These are phyloP conservation scores for Anoura caudifer DNA, from an alignment of 2,113 vertebrate species.

Conservation along the genomic window DNA sequence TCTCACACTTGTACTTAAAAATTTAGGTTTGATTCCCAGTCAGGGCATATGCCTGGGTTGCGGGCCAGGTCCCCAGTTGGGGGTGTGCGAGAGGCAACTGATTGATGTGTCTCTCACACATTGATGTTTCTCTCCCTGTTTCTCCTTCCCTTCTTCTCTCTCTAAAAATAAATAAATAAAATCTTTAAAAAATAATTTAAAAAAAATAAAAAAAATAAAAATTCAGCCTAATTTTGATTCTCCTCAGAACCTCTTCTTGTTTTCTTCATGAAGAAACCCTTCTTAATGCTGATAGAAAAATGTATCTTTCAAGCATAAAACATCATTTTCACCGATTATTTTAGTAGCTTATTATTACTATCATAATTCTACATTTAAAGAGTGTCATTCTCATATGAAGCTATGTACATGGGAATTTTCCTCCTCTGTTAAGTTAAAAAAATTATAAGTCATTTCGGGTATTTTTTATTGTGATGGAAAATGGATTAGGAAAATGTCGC, in stretches of 20 bases:
- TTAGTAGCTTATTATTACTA: conserved; percentile 35
- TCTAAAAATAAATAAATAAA: too few relatives aligned
- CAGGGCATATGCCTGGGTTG: too few relatives aligned
- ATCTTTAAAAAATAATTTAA: too few relatives aligned
- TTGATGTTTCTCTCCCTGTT: too few relatives aligned
- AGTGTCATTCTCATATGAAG: background rate
- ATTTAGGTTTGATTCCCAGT: background rate
- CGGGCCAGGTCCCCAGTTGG: too few relatives aligned
- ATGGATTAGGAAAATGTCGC: conserved; percentile 39
- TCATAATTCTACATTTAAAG: conserved; percentile 32
- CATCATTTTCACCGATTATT: conserved; percentile 23
- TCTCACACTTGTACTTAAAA: background rate
- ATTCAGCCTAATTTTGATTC: background rate
- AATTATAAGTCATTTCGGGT: conserved; percentile 38
- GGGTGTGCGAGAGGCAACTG: too few relatives aligned
- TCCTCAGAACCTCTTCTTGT: background rate
- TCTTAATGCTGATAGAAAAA: conserved; percentile 15
- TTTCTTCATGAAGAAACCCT: background rate
- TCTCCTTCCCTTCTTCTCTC: too few relatives aligned
- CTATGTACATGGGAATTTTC: conserved; percentile 21
- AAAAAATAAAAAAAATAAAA: background rate
- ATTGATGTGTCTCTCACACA: too few relatives aligned
- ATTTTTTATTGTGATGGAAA: conserved; percentile 33
- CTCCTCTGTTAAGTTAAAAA: background rate
- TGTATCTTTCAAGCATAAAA: conserved; percentile 14